Percentiles rank a stretch among this genome's conserved stretches.
Evolutionary conservation across 2,113 vertebrate genomes (phyloP).

Genomic region (Eolophus roseicapilla): DNA sequence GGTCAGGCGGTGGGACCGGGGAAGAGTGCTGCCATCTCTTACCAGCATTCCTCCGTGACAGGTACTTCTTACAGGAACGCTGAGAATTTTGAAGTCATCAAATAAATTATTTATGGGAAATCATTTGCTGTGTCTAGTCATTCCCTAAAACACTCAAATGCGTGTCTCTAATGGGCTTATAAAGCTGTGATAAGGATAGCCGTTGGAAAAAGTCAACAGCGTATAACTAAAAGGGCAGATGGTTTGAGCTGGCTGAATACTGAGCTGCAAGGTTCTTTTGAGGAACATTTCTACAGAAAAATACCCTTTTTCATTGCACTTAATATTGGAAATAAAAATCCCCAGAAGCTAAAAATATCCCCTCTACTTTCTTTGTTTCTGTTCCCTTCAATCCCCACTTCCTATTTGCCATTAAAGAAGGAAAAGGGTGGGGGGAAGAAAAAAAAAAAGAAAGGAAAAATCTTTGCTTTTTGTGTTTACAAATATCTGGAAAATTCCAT

Average conservation of each 20-base stretch:
- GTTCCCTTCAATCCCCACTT: neutral
- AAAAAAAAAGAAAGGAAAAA: neutral
- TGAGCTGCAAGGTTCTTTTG: neutral
- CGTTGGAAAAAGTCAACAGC: neutral
- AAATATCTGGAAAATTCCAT: neutral
- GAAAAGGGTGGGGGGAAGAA: neutral
- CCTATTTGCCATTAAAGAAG: neutral
- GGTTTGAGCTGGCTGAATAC: neutral
- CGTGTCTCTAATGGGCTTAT: slow-evolving; percentile 47
- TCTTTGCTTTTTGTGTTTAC: neutral
- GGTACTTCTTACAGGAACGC: slow-evolving; percentile 27
- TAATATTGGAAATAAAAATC: neutral
- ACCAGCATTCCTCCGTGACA: slow-evolving; percentile 9
- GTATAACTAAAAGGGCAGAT: neutral
- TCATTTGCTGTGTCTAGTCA: slow-evolving; percentile 48
- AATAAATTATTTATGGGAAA: slow-evolving; percentile 56
- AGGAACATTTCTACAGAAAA: neutral
- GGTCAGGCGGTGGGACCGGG: neutral
- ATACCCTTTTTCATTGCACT: neutral
- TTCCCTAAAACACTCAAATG: slow-evolving; percentile 45
- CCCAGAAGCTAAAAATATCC: neutral
- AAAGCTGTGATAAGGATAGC: slow-evolving; percentile 26
- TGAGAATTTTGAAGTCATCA: slow-evolving; percentile 16
- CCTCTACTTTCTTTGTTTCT: neutral
- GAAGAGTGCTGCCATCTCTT: neutral